Evolutionary conservation across 2,888 invertebrate species (phyloP), one percentile per base, ranked within the genome.

Genomic region (Sinopyrophorus schimmeli): DNA sequence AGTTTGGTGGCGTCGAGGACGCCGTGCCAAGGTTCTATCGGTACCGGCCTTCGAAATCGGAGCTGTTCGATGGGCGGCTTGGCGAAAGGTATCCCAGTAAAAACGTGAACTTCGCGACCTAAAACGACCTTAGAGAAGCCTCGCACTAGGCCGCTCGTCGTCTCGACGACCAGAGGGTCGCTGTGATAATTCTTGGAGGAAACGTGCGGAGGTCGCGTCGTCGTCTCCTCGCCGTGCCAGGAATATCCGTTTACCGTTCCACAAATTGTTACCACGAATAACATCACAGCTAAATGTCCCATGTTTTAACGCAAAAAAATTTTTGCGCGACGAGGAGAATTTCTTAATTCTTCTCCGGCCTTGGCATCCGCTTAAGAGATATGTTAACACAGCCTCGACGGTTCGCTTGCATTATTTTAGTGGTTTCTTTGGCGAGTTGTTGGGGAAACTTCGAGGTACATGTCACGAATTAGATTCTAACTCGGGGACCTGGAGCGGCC

Each of bases 71-170:
- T 73, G 1, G 94, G 93, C 1, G 93, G 89, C 70, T 92, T 90
- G 4, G 93, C 94, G 69, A 91, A 94, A 9, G 94, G 94, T 54
- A 94, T 89, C 2, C 93, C 93, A 38, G 87, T 86, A 67, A 89
- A 94, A 39, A 89, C 86, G 70, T 92, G 91, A 17, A 93, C 88
- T 72, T 94, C 86, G 41, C 90, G 82, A 38, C 91, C 86, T 73
- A 92, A 78, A 60, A 92, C 87, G 54, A 86, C 85, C 67, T 87
- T 86, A 10, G 88, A 83, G 62, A 84, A 83, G 12, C 92, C 92
- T 55, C 89, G 84, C 43, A 92, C 83, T 50, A 86, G 79, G 1
- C 92, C 92, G 63, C 84, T 87, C 58, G 84, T 86, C 14, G 92
- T 92, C 71, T 89, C 86, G 31, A 92, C 89, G 41, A 91, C 84